phyloP scores from a whole-genome alignment of 2,888 invertebrate genomes.

The Augochlorella aurata region DNA sequence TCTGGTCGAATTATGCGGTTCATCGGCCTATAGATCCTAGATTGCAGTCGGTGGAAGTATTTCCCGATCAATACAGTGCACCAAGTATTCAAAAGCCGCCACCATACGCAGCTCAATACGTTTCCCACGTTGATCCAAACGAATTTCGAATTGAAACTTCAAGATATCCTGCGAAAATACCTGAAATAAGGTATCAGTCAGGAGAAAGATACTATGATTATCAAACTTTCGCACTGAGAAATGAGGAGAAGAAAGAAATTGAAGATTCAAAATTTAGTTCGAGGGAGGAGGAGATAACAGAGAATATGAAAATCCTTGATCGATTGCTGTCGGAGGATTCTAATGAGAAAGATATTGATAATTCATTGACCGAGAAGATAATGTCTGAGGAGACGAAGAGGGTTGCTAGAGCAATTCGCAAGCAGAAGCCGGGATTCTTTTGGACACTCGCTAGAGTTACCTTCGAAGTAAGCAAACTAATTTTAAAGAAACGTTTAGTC shows the following conservation, averaged over 20 bases:
- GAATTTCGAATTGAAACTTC: background rate
- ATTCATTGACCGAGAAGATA: slow-evolving; percentile 68
- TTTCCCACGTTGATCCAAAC: background rate
- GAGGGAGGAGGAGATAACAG: slow-evolving; percentile 51
- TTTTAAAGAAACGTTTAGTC: background rate
- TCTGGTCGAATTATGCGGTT: slow-evolving; percentile 9
- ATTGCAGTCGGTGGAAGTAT: background rate
- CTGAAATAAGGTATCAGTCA: background rate
- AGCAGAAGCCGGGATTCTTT: slow-evolving; percentile 77
- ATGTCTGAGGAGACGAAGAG: slow-evolving; percentile 76
- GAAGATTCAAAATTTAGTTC: background rate
- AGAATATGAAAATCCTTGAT: slow-evolving; percentile 67
- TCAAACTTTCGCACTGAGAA: background rate
- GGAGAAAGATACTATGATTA: background rate
- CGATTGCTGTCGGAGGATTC: slow-evolving; percentile 62
- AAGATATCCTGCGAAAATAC: background rate
- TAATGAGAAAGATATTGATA: slow-evolving; percentile 40
- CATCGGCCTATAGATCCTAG: background rate
- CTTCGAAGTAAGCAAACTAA: slow-evolving; percentile 76
- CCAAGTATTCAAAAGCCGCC: background rate
- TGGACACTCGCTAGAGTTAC: slow-evolving; percentile 78
- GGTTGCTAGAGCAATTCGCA: slow-evolving; percentile 74
- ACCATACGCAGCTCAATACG: background rate
- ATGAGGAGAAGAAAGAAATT: background rate
- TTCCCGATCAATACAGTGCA: background rate